Percentiles rank a stretch among this genome's conserved stretches.
phyloP scores from a whole-genome alignment of 2,797 vertebrate species.

The Tenualosa ilisha region DNA sequence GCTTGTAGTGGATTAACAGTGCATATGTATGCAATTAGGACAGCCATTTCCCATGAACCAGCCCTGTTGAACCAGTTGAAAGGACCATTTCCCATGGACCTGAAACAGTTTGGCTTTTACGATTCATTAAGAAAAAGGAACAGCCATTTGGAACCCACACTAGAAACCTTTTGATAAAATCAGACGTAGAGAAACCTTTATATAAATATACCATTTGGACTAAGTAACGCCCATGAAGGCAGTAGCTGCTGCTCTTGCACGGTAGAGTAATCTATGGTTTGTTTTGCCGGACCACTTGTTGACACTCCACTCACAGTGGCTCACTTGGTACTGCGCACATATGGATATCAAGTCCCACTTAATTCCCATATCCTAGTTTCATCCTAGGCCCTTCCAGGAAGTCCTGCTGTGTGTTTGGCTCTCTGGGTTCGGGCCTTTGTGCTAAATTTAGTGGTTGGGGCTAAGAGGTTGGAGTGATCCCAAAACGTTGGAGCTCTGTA shows the following conservation, averaged over 20 bases:
- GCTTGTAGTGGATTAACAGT: background rate
- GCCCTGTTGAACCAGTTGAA: background rate
- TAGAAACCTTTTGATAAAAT: background rate
- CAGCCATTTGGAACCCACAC: background rate
- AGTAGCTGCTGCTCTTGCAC: background rate
- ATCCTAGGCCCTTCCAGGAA: slow-evolving; percentile 35
- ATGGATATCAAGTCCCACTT: slow-evolving; percentile 33
- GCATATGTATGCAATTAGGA: slow-evolving; percentile 19
- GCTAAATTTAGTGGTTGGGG: slow-evolving; percentile 60
- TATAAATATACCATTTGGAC: background rate
- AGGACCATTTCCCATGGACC: background rate
- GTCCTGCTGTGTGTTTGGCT: slow-evolving; percentile 51
- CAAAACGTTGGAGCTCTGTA: slow-evolving; percentile 45
- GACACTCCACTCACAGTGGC: background rate
- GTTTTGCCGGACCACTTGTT: background rate
- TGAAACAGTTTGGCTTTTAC: background rate
- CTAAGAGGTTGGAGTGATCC: slow-evolving; percentile 45
- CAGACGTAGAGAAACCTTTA: background rate
- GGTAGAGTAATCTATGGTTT: background rate
- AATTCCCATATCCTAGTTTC: slow-evolving; percentile 37
- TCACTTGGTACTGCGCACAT: background rate
- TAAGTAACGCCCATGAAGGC: background rate
- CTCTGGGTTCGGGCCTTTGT: slow-evolving; percentile 29
- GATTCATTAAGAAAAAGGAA: background rate
- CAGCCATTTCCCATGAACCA: slow-evolving; percentile 12